Evolutionary conservation across 2,888 invertebrate genomes (phyloP), one percentile per base, ranked within the genome.

Genomic region (Yponomeuta plumbellus): DNA sequence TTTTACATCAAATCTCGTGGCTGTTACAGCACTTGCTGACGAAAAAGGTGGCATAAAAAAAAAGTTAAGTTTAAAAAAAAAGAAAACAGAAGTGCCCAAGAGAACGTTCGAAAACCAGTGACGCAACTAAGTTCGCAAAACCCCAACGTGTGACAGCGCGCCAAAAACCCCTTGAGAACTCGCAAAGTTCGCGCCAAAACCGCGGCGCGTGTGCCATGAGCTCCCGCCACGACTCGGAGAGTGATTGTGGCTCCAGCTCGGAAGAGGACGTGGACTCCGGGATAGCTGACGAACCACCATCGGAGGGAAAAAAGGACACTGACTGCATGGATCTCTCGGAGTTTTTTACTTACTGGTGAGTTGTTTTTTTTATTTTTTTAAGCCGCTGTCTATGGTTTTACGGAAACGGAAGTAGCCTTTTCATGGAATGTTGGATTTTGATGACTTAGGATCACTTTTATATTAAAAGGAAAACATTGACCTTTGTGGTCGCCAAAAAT

Each of bases 251-350:
- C 4, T 64, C 68, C 13, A 84, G 84, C 68, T 85, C 84, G 0
- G 90, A 91, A 67, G 90, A 87, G 63, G 90, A 91, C 75, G 74
- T 88, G 8, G 90, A 91, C 67, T 89, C 90, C 0, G 90, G 90
- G 0, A 91, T 91, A 23, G 90, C 79, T 0, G 90, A 91, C 68
- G 89, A 88, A 65, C 71, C 76, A 0, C 70, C 68, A 1, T 22
- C 71, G 13, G 76, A 73, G 17, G 66, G 70, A 26, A 72, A 73
- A 26, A 76, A 74, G 23, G 80, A 83, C 52, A 64, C 77, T 57
- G 88, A 89, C 78, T 87, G 89, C 72, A 88, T 88, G 89, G 90
- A 90, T 80, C 75, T 90, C 0, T 80, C 86, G 0, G 85, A 86
- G 71, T 86, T 88, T 69, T 88, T 89, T 67, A 73, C 80, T 57